phyloP scores from a whole-genome alignment of 2,797 vertebrate species.

The Rhynchotus rufescens region DNA sequence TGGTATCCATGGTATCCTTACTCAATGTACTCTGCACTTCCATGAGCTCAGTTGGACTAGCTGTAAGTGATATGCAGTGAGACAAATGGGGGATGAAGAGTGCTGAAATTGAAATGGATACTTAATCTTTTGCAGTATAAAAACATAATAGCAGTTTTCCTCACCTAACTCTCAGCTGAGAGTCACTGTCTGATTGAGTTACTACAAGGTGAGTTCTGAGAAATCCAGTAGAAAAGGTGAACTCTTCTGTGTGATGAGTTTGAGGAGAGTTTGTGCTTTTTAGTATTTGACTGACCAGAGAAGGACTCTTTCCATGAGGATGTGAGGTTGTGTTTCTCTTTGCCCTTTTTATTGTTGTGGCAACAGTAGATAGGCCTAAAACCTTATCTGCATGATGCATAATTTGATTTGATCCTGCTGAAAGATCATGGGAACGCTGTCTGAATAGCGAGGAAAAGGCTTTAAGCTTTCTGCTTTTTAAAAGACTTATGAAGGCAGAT shows the following conservation, averaged over 20 bases:
- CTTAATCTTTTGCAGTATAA: background rate
- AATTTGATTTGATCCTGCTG: slow-evolving; percentile 1
- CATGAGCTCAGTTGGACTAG: background rate
- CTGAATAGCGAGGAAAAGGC: slow-evolving; percentile 30
- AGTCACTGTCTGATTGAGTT: fast-evolving
- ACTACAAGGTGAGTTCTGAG: background rate
- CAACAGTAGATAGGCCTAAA: background rate
- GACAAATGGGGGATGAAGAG: background rate
- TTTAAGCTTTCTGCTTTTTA: slow-evolving; percentile 47
- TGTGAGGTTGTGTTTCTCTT: background rate
- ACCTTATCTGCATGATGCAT: background rate
- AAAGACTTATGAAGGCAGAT: slow-evolving; percentile 39
- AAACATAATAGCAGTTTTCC: background rate
- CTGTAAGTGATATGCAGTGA: background rate
- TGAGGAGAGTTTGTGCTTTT: background rate
- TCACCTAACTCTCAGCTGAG: background rate
- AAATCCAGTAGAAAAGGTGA: background rate
- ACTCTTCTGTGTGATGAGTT: background rate
- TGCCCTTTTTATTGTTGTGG: background rate
- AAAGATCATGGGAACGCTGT: background rate
- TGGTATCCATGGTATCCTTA: background rate
- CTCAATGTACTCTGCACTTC: background rate
- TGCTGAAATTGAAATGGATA: background rate
- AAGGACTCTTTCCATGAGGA: background rate
- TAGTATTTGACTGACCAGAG: background rate